Base-by-base conservation (phyloP, 1,140 invertebrate genomes). In the Pseudomyrmex concolor region DNA sequence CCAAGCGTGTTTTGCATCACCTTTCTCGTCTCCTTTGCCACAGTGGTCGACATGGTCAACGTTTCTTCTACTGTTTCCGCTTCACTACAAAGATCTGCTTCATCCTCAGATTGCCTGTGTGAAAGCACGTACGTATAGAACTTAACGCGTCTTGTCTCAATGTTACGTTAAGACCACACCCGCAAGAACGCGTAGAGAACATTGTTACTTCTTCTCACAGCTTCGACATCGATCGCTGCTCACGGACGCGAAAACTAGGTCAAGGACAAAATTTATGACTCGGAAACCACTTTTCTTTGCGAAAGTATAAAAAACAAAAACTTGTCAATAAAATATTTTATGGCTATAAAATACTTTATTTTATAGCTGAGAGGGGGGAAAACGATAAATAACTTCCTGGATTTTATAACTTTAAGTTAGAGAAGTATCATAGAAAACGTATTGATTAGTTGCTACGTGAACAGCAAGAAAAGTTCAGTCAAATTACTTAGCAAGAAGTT, bases 1-100 rank as follows among this genome's bases (percentile, higher is more conserved):
- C 13, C 22, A 25, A 34, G 43, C n/a, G n/a, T 66, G 4, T 15
- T 34, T 34, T 34, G 5, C 54, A 25, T 4, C n/a, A 89, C 87
- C 87, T 87, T 82, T 60, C 57, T 85, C 17, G 87, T 74, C 3
- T 67, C 45, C 83, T 84, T 64, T 2, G 70, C 48, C 10, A 88
- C 86, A 22, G 78, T 84, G 8, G 77, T 63, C 15, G 91, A 86
- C 51, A 87, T 90, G 0, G 89, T 84, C n/a, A 91, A n/a, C 22
- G 72, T 91, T 71, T 94, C 93, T 8, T 94, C 92, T 4, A 92
- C 87, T 13, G 88, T 93, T 72, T 94, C 94, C 4, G 90, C 87
- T 62, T 94, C 93, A 84, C 93, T 94, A 73, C 90, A 93, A 0
- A 92, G 91, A 72, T 94, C 93, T 19, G 83, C 89, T 70, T 94